Percentiles rank a stretch among this genome's conserved stretches.
Evolutionary conservation across 2,797 vertebrate species (phyloP).

Genomic region (Poecilia picta): DNA sequence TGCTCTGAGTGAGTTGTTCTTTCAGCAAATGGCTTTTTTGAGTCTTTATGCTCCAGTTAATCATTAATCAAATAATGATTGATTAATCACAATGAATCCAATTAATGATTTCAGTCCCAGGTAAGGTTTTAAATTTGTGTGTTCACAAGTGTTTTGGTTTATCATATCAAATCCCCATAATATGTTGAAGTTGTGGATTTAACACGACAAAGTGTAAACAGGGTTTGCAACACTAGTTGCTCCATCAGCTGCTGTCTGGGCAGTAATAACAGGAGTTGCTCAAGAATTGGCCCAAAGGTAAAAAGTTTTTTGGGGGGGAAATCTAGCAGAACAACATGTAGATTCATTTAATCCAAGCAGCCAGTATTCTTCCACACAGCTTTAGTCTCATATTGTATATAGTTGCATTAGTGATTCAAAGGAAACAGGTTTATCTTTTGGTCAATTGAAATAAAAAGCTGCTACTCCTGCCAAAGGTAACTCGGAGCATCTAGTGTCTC

Average conservation of each 20-base stretch:
- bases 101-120: too few species aligned
- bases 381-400: not conserved
- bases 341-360: not conserved
- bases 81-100: too few species aligned
- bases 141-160: not conserved
- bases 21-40: too few species aligned
- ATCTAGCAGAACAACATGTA: not conserved
- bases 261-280: not conserved
- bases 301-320: not conserved
- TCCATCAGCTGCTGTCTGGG: not conserved
- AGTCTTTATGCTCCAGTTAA: too few species aligned
- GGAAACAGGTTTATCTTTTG: not conserved
- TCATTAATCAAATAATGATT: too few species aligned
- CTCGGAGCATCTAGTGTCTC: not conserved
- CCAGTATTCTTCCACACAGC: not conserved
- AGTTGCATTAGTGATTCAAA: not conserved
- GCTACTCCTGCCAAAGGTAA: not conserved
- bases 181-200: not conserved
- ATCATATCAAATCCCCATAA: not conserved
- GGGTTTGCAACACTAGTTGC: not conserved
- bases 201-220: not conserved
- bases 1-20: too few species aligned
- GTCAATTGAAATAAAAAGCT: not conserved
- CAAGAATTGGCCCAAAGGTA: not conserved
- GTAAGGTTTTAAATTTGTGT: not conserved